Base-by-base conservation (phyloP, 2,888 invertebrate species). In the Hipparchia semele region DNA sequence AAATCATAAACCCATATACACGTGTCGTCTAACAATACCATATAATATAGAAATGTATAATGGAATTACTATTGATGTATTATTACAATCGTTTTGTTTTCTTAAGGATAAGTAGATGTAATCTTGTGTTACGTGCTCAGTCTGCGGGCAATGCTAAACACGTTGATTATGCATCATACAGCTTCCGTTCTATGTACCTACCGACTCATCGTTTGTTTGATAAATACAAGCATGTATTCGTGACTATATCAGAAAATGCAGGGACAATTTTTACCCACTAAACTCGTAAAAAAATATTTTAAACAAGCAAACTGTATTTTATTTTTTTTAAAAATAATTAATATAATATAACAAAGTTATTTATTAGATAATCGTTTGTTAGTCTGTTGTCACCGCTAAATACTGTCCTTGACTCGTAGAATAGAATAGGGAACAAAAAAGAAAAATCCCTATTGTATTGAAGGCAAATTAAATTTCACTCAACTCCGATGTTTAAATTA, bases 71-170 rank as follows among this genome's bases (percentile, higher is more conserved):
- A 23, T 49, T 7, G 49, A 62, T n/a, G 62, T 49, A 49, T 5
- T 61, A 10, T n/a, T 39, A 49, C 7, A 9, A 60, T 61, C 61
- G 45, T n/a, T n/a, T 62, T 62, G 62, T 49, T 62, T 62, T 62
- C 13, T 49, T 49, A 62, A 62, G 49, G 46, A 49, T 62, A 62
- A 62, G 49, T 62, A 62, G 49, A 61, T 61, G 49, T 72, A 68
- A 68, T 54, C 13, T 23, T 39, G 5, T 23, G 10, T 33, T 53
- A 66, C 59, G 53, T 67, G 67, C 61, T 7, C 39, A 68, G 51
- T 59, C 51, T 45, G 39, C 12, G 51, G 64, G 51, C 45, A 53
- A 72, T 64, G 12, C 64, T 72, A 69, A 59, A 58, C 8, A 65
- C 23, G 68, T 54, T 51, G 51, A 65, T 68, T 68, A 68, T 64